phyloP scores from a whole-genome alignment of 2,797 vertebrate genomes.

The Euphonia xanthogaster region DNA sequence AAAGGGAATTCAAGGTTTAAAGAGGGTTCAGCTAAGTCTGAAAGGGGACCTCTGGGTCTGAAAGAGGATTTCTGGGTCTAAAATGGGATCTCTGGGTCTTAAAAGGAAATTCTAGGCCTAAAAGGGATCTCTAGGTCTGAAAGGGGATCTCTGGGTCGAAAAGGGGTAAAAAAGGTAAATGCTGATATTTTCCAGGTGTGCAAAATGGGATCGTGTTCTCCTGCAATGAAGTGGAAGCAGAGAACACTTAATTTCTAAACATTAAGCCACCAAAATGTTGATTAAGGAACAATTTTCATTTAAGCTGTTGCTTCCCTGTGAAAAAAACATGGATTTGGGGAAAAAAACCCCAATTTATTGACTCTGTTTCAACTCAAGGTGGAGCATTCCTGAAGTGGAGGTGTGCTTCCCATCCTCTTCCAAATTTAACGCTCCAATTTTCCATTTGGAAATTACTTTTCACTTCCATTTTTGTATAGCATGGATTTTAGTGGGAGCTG shows the following conservation, averaged over 20 bases:
- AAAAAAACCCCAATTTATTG: background rate
- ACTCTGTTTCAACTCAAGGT: background rate
- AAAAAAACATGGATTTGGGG: background rate
- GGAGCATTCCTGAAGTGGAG: background rate
- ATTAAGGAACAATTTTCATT: rapidly evolving
- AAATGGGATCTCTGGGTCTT: rapidly evolving
- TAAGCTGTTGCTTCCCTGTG: background rate
- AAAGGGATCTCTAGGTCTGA: background rate
- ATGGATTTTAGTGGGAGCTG: background rate
- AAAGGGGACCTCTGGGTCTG: rapidly evolving
- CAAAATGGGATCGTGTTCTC: rapidly evolving
- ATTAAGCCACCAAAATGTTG: background rate
- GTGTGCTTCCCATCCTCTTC: background rate
- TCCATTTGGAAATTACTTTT: background rate
- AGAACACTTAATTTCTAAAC: background rate
- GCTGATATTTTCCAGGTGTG: background rate
- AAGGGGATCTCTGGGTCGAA: rapidly evolving
- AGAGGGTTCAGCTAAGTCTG: rapidly evolving
- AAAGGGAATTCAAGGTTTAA: background rate
- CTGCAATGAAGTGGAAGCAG: background rate
- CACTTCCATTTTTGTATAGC: background rate
- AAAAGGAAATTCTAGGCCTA: rapidly evolving
- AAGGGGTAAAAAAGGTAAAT: background rate
- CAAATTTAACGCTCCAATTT: background rate
- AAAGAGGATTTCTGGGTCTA: rapidly evolving